Evolutionary conservation across 1,140 invertebrate genomes (phyloP).

Genomic region (Calliphora vicina): DNA sequence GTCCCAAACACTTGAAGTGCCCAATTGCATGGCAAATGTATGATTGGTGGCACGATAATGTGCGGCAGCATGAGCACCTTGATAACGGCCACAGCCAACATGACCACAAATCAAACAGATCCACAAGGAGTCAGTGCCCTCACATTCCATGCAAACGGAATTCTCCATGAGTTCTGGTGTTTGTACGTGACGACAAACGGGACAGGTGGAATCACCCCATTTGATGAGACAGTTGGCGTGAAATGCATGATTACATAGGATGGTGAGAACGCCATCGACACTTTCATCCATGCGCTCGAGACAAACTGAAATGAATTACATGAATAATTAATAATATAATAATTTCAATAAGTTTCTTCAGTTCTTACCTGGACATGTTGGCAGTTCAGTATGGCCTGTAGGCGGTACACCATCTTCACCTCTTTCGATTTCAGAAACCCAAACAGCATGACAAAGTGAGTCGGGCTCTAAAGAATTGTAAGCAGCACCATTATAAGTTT

Average conservation of each 20-base stretch:
- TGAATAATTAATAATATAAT: neutral
- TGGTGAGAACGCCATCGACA: conserved; percentile 95
- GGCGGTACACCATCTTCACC: conserved; percentile 75
- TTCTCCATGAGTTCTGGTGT: conserved; percentile 89
- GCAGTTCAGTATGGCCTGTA: conserved; percentile 89
- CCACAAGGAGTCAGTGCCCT: conserved; percentile 85
- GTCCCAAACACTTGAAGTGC: conserved; percentile 95
- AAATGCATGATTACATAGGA: conserved; percentile 98
- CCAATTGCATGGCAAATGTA: conserved; percentile 95
- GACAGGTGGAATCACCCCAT: conserved; percentile 93
- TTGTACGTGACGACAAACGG: conserved; percentile 86
- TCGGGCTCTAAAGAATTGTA: conserved; percentile 95
- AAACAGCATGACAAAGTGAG: conserved; percentile 89
- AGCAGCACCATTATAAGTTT: conserved; percentile 87
- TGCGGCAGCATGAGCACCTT: conserved; percentile 74
- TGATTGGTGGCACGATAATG: conserved; percentile 96
- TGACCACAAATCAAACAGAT: conserved; percentile 99
- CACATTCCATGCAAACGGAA: conserved; percentile 86
- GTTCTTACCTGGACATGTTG: conserved; percentile 84
- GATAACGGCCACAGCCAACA: conserved; percentile 89
- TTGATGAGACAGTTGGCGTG: conserved; percentile 93
- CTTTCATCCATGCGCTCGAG: conserved; percentile 98
- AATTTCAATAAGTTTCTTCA: neutral
- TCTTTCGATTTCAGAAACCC: conserved; percentile 92
- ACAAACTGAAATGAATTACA: conserved; percentile 48